Evolutionary conservation across 2,797 vertebrate species (phyloP), one percentile per base, ranked within the genome.

Genomic region (Cossypha heuglini): DNA sequence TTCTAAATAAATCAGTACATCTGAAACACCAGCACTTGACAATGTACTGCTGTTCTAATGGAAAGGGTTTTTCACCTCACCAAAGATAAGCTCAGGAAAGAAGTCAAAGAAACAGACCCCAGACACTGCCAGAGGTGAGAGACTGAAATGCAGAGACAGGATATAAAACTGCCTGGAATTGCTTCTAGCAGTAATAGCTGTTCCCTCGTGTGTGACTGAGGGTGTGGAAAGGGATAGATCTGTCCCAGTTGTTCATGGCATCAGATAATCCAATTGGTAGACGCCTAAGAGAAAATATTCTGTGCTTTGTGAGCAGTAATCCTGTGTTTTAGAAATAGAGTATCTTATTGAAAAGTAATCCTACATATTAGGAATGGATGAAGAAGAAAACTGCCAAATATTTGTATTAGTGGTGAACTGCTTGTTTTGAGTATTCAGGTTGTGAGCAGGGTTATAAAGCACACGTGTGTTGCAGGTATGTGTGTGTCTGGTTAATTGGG

Each of bases 401-500:
- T 0, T 57, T 42, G 18, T 28, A 33, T 13, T 45, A 24, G 21
- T 72, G 72, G 29, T n/a, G 59, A 73, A 40, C 43, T 78, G 25
- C 25, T 73, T 31, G 17, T 48, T 59, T 73, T 45, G 42, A 35
- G 9, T 11, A 26, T 10, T 42, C 40, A 49, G 37, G 48, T 72
- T 72, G 42, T 31, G 58, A 54, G 54, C n/a, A 40, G n/a, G 12
- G 28, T 54, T 26, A 12, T 8, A 46, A n/a, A 61, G 52, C 10
- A 38, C 2, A 18, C 5, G 7, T 38, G 46, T 28, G 28, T 31
- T 55, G 37, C 46, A 43, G 35, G 35, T 21, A 5, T 42, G 25
- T 42, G 54, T 51, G 28, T n/a, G 16, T 33, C 8, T 1, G 0
- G 9, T 35, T 35, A 45, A 29, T 4, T 3, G 2, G 13, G 25